Evolutionary conservation across 2,113 vertebrate species (phyloP), one percentile per base, ranked within the genome.

Genomic region (Perca fluviatilis): DNA sequence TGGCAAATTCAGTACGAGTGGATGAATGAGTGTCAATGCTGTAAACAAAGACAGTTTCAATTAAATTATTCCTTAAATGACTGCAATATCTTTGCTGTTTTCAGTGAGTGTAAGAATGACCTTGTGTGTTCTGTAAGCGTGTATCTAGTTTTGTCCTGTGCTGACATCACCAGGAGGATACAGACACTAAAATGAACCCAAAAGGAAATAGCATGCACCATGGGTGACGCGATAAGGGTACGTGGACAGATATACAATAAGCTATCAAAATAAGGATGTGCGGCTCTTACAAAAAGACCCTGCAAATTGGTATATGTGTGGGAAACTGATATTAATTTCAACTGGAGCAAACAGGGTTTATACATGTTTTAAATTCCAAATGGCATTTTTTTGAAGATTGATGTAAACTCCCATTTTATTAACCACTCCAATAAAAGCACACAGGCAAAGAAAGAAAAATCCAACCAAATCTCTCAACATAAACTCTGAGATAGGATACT

Each of bases 401-500:
- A 78, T 73, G 47, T 72, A 30, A 72, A 58, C 19, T 40, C n/a
- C 9, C 47, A 65, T 77, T 65, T 73, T 54, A 66, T 13, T 25
- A 64, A 61, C n/a, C 6, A 40, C 50, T 79, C 62, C 47, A 74
- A 50, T 69, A 54, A 88, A 85, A 72, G 51, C 78, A 84, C 43
- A 27, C 1, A 65, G 12, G n/a, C 53, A 64, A 36, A 46, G n/a
- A 79, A 74, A 80, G 14, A 74, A 70, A 84, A 65, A n/a, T 30
- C 7, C 14, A 36, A 87, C 46, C 54, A 49, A 75, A 65, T 27
- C 66, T 75, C 56, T 49, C 36, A 89, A 84, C 43, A 72, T 79
- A 86, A 89, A 88, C 51, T 56, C 50, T 66, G 66, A 80, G 58
- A 63, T 19, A 12, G 49, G 89, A 90, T 86, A 79, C 21, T 51